Conservation (phyloP, 2,113 vertebrate genomes). For the Erinaceus europaeus region DNA sequence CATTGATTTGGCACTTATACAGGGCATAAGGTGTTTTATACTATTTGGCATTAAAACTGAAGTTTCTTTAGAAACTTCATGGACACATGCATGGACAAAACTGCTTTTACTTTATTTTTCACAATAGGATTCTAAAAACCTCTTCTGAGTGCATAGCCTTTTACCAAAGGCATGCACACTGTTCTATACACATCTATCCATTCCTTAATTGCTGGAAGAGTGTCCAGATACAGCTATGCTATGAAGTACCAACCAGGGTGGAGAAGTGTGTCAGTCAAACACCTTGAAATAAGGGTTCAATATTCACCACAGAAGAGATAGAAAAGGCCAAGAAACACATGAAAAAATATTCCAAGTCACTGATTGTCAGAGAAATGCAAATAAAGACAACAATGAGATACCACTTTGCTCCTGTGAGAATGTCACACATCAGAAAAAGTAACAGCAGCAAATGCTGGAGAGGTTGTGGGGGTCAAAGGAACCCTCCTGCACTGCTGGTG, state of each 20-base stretch:
- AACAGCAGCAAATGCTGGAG: too few relatives aligned
- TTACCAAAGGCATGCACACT: neutral
- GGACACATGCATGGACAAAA: neutral
- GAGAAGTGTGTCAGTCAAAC: neutral
- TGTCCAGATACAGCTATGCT: neutral
- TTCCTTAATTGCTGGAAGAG: neutral
- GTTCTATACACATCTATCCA: neutral
- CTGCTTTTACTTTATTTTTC: neutral
- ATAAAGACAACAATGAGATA: too few relatives aligned
- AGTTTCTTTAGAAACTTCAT: neutral
- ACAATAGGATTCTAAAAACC: neutral
- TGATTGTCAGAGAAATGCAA: too few relatives aligned
- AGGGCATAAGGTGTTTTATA: neutral
- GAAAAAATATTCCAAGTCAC: too few relatives aligned
- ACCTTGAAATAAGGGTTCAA: too few relatives aligned
- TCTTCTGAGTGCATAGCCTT: neutral
- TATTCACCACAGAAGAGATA: too few relatives aligned
- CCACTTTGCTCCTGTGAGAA: too few relatives aligned
- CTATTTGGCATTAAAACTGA: neutral
- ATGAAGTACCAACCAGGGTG: too few relatives aligned
- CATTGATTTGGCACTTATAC: neutral
- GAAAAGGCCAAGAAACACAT: too few relatives aligned
- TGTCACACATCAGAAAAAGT: too few relatives aligned
- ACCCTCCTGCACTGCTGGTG: too few relatives aligned
- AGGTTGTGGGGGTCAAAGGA: too few relatives aligned